These are phyloP conservation scores for Cercopithecus mitis DNA, from an alignment of 2,797 vertebrate genomes.

Conservation along the genomic window DNA sequence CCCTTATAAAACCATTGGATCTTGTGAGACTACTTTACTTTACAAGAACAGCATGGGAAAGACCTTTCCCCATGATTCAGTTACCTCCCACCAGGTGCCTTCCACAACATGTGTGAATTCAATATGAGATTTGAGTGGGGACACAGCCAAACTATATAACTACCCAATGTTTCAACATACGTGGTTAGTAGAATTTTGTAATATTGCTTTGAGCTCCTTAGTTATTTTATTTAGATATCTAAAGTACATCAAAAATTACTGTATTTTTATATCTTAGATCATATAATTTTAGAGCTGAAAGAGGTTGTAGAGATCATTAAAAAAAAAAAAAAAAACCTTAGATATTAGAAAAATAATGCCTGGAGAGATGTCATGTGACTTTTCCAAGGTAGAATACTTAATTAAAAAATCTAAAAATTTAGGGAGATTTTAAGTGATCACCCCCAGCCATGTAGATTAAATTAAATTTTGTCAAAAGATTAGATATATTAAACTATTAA, in stretches of 20 bases:
- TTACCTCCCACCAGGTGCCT: not conserved
- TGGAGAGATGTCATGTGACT: not conserved
- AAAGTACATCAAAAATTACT: not conserved
- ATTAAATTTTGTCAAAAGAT: not conserved
- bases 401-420: not conserved
- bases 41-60: not conserved
- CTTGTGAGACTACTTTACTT: not conserved
- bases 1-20: not conserved
- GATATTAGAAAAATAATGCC: conserved; percentile 7
- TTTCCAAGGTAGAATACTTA: not conserved
- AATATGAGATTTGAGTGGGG: not conserved
- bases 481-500: not conserved
- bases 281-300: not conserved
- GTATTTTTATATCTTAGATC: not conserved
- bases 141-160: not conserved
- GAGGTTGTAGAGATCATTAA: not conserved
- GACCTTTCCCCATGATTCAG: not conserved
- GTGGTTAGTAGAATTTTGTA: not conserved
- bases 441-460: not conserved
- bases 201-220: not conserved
- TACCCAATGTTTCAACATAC: not conserved
- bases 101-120: not conserved
- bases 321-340: not conserved
- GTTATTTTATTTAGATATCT: not conserved
- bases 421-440: not conserved